These are phyloP conservation scores for Eublepharis macularius DNA, from an alignment of 2,113 vertebrate species.

Conservation along the genomic window DNA sequence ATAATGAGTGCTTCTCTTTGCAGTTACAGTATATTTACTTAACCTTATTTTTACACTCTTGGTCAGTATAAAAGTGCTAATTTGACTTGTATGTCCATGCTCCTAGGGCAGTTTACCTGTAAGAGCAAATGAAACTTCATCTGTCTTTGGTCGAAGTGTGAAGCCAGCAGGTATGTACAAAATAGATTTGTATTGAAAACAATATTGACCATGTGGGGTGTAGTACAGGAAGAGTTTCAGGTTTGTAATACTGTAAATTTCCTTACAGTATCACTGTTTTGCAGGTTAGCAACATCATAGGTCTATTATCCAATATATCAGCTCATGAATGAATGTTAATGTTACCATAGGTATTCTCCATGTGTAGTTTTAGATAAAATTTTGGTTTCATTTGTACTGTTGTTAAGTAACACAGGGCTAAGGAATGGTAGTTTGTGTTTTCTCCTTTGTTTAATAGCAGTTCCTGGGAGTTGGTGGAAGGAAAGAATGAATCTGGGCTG, in stretches of 20 bases:
- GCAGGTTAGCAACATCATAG: not conserved
- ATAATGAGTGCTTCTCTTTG: not conserved
- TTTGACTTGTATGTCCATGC: not conserved
- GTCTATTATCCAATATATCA: no score
- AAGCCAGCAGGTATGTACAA: constrained; percentile 61
- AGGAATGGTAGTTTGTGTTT: no score
- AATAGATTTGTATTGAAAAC: not conserved
- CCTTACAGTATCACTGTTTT: not conserved
- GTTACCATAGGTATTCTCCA: no score
- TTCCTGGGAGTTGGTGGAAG: no score
- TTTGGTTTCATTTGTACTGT: no score
- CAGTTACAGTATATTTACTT: not conserved
- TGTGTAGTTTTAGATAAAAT: no score
- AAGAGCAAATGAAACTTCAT: constrained; percentile 36
- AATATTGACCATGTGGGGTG: rapidly evolving
- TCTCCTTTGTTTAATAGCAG: no score
- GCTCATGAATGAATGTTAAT: no score
- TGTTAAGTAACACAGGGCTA: no score
- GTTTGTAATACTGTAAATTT: rapidly evolving
- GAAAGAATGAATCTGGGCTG: no score
- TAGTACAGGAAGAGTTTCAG: not conserved
- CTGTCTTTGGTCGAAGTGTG: constrained; percentile 16
- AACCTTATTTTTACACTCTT: rapidly evolving
- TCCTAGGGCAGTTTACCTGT: constrained; percentile 60
- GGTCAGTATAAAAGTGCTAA: not conserved